Conservation (phyloP, 2,113 vertebrate genomes). For the Saimiri boliviensis region DNA sequence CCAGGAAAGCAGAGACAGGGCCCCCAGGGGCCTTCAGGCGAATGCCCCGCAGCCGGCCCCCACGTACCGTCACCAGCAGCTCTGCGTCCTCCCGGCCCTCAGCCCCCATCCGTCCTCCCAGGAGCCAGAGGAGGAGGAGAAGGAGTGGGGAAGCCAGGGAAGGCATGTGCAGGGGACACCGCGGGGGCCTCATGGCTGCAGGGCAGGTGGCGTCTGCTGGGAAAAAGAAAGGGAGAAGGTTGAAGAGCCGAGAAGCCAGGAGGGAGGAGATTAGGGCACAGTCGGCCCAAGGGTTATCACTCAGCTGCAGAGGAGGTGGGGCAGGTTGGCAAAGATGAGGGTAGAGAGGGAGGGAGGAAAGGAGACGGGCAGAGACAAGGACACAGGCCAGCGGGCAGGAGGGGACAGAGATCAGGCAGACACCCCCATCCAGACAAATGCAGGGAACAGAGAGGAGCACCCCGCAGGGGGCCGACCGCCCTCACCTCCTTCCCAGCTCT, state of each 20-base stretch:
- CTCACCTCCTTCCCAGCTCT: constrained; percentile 46
- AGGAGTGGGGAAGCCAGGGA: constrained; percentile 55
- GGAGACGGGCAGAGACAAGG: constrained; percentile 38
- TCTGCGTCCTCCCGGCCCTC: constrained; percentile 80
- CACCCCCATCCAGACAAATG: background rate
- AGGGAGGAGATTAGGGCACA: constrained; percentile 48
- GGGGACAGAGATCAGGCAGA: background rate
- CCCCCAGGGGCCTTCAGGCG: constrained; percentile 81
- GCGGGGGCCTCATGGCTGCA: constrained; percentile 64
- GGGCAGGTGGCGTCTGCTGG: constrained; percentile 58
- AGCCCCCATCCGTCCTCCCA: constrained; percentile 57
- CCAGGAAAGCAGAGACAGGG: constrained; percentile 89
- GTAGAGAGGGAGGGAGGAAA: background rate
- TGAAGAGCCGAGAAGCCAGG: constrained; percentile 17
- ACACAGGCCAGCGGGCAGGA: constrained; percentile 8
- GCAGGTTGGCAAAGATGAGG: constrained; percentile 38
- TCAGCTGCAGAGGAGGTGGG: constrained; percentile 68
- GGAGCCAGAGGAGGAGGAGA: constrained; percentile 50
- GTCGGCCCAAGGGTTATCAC: constrained; percentile 60
- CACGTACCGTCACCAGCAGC: constrained; percentile 83
- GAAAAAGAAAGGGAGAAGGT: constrained; percentile 53
- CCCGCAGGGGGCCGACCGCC: background rate
- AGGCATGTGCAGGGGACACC: constrained; percentile 41
- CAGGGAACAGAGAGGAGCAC: background rate
- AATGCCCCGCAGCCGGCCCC: constrained; percentile 86